Conservation (phyloP, 2,797 vertebrate genomes). For the Etheostoma perlongum region DNA sequence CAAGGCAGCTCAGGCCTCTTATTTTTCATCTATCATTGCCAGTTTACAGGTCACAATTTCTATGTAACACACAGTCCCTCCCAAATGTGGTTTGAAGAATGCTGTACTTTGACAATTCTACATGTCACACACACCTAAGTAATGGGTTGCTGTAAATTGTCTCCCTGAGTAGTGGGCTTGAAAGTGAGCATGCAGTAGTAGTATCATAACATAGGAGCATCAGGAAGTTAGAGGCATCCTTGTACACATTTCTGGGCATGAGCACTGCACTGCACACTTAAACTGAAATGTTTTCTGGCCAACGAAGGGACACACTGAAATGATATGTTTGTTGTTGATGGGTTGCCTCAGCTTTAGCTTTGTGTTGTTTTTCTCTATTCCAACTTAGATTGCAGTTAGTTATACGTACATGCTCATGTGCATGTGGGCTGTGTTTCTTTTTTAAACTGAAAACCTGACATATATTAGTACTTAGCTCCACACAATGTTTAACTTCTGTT, state of each 20-base stretch:
- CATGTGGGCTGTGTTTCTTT: background rate
- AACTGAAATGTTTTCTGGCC: background rate
- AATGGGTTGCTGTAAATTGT: slow-evolving; percentile 10
- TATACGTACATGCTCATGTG: background rate
- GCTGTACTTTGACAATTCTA: slow-evolving; percentile 21
- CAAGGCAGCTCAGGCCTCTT: slow-evolving; percentile 46
- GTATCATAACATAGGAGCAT: slow-evolving; percentile 27
- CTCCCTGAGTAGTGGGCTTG: slow-evolving; percentile 9
- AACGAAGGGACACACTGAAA: background rate
- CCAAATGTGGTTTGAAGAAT: slow-evolving; percentile 60
- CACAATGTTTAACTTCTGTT: slow-evolving; percentile 37
- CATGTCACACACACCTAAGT: slow-evolving; percentile 50
- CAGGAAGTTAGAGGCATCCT: slow-evolving; percentile 3
- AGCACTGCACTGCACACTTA: slow-evolving; percentile 4
- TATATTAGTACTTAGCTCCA: background rate
- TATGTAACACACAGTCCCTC: slow-evolving; percentile 22
- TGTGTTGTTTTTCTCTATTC: slow-evolving; percentile 6
- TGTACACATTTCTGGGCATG: background rate
- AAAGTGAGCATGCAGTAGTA: slow-evolving; percentile 13
- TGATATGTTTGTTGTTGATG: background rate
- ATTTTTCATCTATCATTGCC: slow-evolving; percentile 49
- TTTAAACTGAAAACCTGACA: slow-evolving; percentile 12
- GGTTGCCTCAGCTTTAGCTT: background rate
- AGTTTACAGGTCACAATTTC: slow-evolving; percentile 56
- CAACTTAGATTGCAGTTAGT: background rate